Conservation (phyloP, 2,888 invertebrate species). For the Drosophila demipolita region DNA sequence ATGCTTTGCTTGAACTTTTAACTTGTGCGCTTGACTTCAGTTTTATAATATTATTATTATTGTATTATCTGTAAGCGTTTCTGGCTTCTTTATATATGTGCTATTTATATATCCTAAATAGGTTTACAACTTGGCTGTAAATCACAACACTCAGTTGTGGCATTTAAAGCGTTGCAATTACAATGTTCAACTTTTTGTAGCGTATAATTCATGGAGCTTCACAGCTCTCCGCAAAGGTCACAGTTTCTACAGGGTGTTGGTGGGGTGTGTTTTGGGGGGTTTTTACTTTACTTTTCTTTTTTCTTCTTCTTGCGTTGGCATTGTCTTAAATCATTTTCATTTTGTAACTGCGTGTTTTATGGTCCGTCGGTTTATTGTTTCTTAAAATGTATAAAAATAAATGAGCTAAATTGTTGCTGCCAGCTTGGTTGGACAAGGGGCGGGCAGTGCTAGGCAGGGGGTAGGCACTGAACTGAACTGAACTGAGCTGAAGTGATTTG, state of each 20-base stretch:
- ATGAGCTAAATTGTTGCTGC: slow-evolving; percentile 76
- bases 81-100: background rate
- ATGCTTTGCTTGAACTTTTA: too few species aligned
- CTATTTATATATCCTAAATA: background rate
- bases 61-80: background rate
- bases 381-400: slow-evolving; percentile 79
- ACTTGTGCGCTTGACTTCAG: background rate
- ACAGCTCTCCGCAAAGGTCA: slow-evolving; percentile 5
- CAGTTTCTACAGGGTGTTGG: background rate
- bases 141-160: slow-evolving; percentile 49
- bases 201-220: slow-evolving; percentile 47
- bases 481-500: slow-evolving; percentile 59
- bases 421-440: background rate
- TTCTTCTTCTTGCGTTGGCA: slow-evolving; percentile 24
- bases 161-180: slow-evolving; percentile 76
- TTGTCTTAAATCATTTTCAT: slow-evolving; percentile 77
- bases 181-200: slow-evolving; percentile 67
- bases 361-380: slow-evolving; percentile 78
- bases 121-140: slow-evolving; percentile 35
- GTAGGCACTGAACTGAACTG: slow-evolving; percentile 4
- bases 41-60: background rate
- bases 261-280: background rate
- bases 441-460: background rate
- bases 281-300: background rate
- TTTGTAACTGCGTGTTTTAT: slow-evolving; percentile 77